Conservation (phyloP, 2,797 vertebrate species). For the Kryptolebias ocellatus region DNA sequence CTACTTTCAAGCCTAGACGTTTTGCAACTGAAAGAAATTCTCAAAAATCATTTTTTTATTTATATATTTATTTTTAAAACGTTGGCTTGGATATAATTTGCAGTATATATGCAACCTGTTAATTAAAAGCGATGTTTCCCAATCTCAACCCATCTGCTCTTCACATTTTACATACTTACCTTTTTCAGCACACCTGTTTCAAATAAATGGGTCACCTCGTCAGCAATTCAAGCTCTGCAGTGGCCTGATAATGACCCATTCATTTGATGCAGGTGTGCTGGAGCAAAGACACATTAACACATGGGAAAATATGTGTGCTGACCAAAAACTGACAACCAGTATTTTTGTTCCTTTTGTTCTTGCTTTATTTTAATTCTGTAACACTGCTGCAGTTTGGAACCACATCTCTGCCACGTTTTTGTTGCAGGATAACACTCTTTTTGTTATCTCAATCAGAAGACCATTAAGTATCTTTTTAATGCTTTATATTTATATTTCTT, state of each 20-base stretch:
- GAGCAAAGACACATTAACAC: background rate
- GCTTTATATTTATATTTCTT: too few relatives aligned
- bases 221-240: background rate
- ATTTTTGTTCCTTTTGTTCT: background rate
- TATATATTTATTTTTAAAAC: background rate
- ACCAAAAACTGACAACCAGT: background rate
- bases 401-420: background rate
- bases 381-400: too few relatives aligned
- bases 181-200: background rate
- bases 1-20: background rate
- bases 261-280: background rate
- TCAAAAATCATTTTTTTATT: background rate
- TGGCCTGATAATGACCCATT: background rate
- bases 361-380: background rate
- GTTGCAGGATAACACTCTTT: too few relatives aligned
- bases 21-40: background rate
- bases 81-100: too few relatives aligned
- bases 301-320: background rate
- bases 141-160: background rate
- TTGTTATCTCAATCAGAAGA: too few relatives aligned
- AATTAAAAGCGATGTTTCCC: background rate
- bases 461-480: too few relatives aligned
- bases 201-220: background rate
- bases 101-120: background rate
- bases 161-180: background rate